Evolutionary conservation across 2,113 vertebrate genomes (phyloP).

Genomic region (Nettapus auritus): DNA sequence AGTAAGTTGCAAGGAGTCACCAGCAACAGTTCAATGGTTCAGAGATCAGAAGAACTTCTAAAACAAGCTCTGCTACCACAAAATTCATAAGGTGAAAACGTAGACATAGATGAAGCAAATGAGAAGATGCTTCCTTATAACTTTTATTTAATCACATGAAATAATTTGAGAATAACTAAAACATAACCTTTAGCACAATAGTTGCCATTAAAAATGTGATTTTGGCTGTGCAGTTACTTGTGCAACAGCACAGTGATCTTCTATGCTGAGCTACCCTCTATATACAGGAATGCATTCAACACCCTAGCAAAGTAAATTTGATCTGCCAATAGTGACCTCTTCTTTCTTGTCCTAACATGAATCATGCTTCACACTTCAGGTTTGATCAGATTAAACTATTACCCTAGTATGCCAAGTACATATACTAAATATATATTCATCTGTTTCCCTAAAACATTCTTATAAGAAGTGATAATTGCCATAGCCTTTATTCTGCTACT

Average conservation of each 20-base stretch:
- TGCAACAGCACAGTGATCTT: neutral
- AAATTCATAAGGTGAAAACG: neutral
- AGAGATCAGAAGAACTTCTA: neutral
- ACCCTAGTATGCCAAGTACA: neutral
- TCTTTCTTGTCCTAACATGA: neutral
- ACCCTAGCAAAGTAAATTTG: constrained; percentile 9
- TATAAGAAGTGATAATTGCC: neutral
- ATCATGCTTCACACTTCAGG: neutral
- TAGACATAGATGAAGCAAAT: neutral
- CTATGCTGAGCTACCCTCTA: neutral
- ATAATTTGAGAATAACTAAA: neutral
- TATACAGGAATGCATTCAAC: neutral
- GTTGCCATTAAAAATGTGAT: constrained; percentile 17
- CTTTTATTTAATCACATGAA: neutral
- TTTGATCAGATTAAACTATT: neutral
- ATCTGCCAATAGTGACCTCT: neutral
- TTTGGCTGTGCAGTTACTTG: neutral
- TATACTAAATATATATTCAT: neutral
- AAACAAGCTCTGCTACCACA: neutral
- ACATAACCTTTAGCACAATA: neutral
- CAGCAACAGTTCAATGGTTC: neutral
- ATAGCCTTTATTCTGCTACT: neutral
- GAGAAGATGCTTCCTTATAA: neutral
- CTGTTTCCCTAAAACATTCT: neutral
- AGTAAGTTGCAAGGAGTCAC: neutral